Evolutionary conservation across 2,888 invertebrate species (phyloP).

Genomic region (Latheticus oryzae): DNA sequence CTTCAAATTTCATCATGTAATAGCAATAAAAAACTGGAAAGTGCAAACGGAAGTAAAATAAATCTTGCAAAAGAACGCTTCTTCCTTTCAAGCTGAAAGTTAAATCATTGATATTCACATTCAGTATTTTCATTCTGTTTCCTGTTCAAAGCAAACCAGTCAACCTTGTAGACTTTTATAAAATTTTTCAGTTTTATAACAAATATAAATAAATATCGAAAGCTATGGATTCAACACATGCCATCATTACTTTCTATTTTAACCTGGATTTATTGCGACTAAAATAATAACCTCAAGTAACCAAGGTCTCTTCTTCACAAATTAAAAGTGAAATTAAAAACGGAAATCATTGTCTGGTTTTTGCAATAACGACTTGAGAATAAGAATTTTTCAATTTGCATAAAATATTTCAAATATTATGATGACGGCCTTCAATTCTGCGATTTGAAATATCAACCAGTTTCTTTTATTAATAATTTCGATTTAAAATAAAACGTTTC

Average conservation of each 20-base stretch:
- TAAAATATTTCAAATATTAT: too few relatives aligned
- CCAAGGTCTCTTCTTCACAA: conserved; percentile 34
- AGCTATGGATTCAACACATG: conserved; percentile 37
- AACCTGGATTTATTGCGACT: conserved; percentile 40
- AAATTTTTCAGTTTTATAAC: conserved; percentile 8
- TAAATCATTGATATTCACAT: too few relatives aligned
- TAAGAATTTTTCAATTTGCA: too few relatives aligned
- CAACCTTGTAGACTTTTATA: conserved; percentile 25
- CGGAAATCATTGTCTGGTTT: conserved; percentile 5
- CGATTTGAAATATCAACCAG: too few relatives aligned
- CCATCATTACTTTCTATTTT: conserved; percentile 44
- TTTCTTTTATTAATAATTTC: too few relatives aligned
- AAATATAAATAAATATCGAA: conserved; percentile 34
- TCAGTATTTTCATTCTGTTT: too few relatives aligned
- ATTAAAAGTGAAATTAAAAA: conserved; percentile 28
- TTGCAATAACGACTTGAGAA: too few relatives aligned
- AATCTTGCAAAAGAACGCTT: conserved; percentile 18
- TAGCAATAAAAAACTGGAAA: conserved; percentile 26
- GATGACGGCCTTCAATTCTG: too few relatives aligned
- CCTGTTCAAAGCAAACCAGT: conserved; percentile 30
- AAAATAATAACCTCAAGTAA: conserved; percentile 35
- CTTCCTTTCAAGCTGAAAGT: background rate
- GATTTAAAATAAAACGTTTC: too few relatives aligned
- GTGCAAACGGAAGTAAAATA: conserved; percentile 34
- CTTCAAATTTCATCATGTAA: conserved; percentile 31